phyloP scores from a whole-genome alignment of 2,113 vertebrate genomes.

The Podarcis muralis region DNA sequence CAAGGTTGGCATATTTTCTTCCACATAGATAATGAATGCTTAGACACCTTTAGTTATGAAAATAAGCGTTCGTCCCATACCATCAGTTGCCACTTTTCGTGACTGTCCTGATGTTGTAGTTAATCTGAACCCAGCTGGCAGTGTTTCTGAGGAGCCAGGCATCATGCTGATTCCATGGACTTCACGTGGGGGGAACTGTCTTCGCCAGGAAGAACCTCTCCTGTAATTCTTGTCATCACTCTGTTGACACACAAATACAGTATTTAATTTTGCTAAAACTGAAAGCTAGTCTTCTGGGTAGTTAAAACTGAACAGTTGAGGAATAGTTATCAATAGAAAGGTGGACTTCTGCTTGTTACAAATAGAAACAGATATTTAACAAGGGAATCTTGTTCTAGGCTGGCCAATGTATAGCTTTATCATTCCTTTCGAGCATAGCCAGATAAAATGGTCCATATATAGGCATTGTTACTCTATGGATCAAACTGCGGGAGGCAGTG shows the following conservation, averaged over 20 bases:
- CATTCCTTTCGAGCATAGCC: not conserved
- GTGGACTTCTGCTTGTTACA: conserved; percentile 3
- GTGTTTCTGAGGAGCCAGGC: conserved; percentile 95
- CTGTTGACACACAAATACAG: conserved; percentile 70
- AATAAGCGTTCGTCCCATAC: conserved; percentile 73
- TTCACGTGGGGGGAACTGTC: conserved; percentile 94
- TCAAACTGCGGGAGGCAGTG: no score
- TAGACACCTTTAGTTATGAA: not conserved
- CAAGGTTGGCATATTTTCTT: not conserved
- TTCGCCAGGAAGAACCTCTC: conserved; percentile 92
- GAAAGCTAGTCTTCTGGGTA: not conserved
- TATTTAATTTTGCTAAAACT: conserved; percentile 1
- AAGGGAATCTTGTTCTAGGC: not conserved
- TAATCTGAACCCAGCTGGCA: conserved; percentile 95
- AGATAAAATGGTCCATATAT: not conserved
- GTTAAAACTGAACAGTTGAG: not conserved
- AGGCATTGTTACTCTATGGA: not conserved
- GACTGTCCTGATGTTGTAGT: conserved; percentile 93
- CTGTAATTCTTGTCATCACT: conserved; percentile 92
- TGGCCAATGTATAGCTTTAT: not conserved
- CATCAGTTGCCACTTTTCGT: conserved; percentile 89
- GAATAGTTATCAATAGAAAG: not conserved
- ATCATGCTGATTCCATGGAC: conserved; percentile 99
- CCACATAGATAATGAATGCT: no score
- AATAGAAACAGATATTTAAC: not conserved